Conservation (phyloP, 23 tunicate species). For the Corella eumyota region DNA sequence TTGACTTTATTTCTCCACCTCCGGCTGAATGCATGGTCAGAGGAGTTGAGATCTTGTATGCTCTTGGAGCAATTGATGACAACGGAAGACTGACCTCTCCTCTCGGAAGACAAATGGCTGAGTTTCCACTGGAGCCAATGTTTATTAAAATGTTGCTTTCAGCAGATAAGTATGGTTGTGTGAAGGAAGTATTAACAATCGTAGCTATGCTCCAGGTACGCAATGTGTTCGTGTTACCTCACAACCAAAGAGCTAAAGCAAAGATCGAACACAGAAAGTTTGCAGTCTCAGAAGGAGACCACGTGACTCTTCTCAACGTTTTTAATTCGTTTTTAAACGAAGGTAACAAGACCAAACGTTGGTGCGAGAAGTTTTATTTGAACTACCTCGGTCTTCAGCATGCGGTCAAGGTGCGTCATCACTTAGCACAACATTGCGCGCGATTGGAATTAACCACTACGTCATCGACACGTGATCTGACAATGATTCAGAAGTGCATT, state of each 20-base stretch:
- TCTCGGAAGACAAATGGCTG: slow-evolving; percentile 66
- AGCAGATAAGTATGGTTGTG: slow-evolving; percentile 59
- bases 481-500: slow-evolving; percentile 48
- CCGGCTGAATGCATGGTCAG: slow-evolving; percentile 78
- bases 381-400: slow-evolving; percentile 48
- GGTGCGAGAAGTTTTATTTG: slow-evolving; percentile 50
- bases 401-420: slow-evolving; percentile 45
- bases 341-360: slow-evolving; percentile 57
- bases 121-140: slow-evolving; percentile 79
- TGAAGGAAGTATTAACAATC: slow-evolving; percentile 64
- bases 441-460: slow-evolving; percentile 33
- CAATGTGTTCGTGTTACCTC: slow-evolving; percentile 22
- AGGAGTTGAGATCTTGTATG: slow-evolving; percentile 57
- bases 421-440: slow-evolving; percentile 42
- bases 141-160: slow-evolving; percentile 65
- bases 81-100: slow-evolving; percentile 38
- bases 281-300: slow-evolving; percentile 78
- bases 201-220: slow-evolving; percentile 71
- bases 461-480: slow-evolving; percentile 38
- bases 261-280: slow-evolving; percentile 67
- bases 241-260: slow-evolving; percentile 34
- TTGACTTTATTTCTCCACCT: slow-evolving; percentile 82
- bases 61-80: slow-evolving; percentile 67
- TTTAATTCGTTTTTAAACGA: slow-evolving; percentile 62
- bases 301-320: slow-evolving; percentile 59